phyloP scores from a whole-genome alignment of 2,888 invertebrate genomes.

The Andrena camellia region DNA sequence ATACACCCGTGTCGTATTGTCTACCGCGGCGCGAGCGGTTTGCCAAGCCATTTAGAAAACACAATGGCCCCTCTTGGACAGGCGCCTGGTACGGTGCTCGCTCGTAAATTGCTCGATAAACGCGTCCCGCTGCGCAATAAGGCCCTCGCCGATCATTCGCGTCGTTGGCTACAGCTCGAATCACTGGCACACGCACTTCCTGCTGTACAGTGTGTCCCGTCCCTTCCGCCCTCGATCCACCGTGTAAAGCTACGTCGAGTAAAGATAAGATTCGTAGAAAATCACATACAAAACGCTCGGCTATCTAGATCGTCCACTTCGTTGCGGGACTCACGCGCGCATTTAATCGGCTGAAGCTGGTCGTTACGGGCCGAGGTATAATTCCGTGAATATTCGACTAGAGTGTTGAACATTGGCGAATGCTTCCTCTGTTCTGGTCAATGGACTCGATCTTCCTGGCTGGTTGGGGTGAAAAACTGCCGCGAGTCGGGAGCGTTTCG shows the following conservation, averaged over 20 bases:
- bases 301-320: conserved; percentile 46
- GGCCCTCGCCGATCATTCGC: conserved; percentile 8
- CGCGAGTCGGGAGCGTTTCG: conserved; percentile 64
- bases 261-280: conserved; percentile 75
- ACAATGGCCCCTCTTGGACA: conserved; percentile 67
- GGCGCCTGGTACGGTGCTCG: conserved; percentile 49
- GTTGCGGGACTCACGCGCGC: conserved; percentile 17
- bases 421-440: too few species aligned
- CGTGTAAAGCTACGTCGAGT: conserved; percentile 50
- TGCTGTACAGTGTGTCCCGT: not conserved
- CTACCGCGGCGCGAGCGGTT: conserved; percentile 54
- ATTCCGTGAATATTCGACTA: not conserved
- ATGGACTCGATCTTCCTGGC: too few species aligned
- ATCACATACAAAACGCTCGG: conserved; percentile 76
- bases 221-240: conserved; percentile 6
- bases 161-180: not conserved
- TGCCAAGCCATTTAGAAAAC: conserved; percentile 76
- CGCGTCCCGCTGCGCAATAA: conserved; percentile 39
- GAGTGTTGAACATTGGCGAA: too few species aligned
- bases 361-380: conserved; percentile 16
- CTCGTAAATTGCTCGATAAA: conserved; percentile 72
- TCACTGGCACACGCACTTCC: conserved; percentile 17
- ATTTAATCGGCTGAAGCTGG: conserved; percentile 8
- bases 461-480: conserved; percentile 57
- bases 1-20: conserved; percentile 66